These are phyloP conservation scores for Aproaerema taeniolella DNA, from an alignment of 2,888 invertebrate species.

Conservation along the genomic window DNA sequence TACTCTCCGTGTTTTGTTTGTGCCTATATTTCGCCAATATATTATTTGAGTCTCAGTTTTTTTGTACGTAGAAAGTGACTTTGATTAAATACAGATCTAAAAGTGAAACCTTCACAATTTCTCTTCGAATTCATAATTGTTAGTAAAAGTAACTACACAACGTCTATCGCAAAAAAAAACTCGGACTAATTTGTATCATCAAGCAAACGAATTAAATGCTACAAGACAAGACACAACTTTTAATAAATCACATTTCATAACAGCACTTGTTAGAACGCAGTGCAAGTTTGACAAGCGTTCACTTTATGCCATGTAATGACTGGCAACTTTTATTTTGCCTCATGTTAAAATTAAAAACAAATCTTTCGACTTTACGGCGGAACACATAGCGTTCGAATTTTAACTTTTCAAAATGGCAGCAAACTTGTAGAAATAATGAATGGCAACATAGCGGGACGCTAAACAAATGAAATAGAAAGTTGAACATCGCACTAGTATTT, in stretches of 20 bases:
- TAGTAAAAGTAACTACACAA: no score
- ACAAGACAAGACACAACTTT: conserved; percentile 25
- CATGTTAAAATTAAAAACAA: conserved; percentile 6
- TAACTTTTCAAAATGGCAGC: conserved; percentile 2
- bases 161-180: no score
- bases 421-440: conserved; percentile 25
- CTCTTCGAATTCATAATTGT: no score
- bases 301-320: conserved; percentile 41
- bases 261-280: conserved; percentile 33
- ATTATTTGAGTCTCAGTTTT: no score
- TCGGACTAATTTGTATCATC: conserved; percentile 15
- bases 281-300: conserved; percentile 41
- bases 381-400: conserved; percentile 15
- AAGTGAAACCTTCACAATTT: no score
- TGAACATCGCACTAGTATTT: conserved; percentile 27
- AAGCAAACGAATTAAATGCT: conserved; percentile 27
- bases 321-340: conserved; percentile 10
- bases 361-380: conserved; percentile 22
- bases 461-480: conserved; percentile 54
- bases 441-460: conserved; percentile 23
- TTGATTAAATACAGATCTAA: no score
- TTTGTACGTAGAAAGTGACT: no score
- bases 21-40: no score
- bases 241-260: conserved; percentile 41
- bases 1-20: no score